phyloP scores from a whole-genome alignment of 2,113 vertebrate genomes.

The Cacatua alba region DNA sequence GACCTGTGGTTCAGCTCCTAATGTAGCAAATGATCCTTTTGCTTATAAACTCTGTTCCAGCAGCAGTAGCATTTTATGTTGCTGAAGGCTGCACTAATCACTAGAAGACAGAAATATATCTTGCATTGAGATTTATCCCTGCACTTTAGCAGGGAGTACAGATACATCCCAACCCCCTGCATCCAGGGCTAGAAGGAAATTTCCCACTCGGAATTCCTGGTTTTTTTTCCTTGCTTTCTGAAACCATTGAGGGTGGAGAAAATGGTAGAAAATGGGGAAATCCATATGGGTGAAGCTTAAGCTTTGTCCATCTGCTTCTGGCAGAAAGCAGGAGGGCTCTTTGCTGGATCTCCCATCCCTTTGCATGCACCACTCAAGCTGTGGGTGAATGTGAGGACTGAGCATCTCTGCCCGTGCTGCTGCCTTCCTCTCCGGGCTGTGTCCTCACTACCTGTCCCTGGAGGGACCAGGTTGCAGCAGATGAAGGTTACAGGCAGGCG shows the following conservation, averaged over 20 bases:
- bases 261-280: neutral
- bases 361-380: neutral
- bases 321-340: neutral
- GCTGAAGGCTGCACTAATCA: neutral
- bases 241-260: fast-evolving
- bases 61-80: neutral
- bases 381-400: neutral
- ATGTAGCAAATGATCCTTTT: neutral
- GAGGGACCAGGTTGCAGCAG: neutral
- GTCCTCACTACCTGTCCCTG: neutral
- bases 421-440: neutral
- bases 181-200: neutral
- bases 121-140: neutral
- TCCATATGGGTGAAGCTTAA: neutral
- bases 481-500: neutral
- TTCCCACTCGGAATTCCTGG: neutral
- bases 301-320: neutral
- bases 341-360: neutral
- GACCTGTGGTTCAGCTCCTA: neutral
- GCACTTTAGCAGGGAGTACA: neutral
- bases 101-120: neutral
- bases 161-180: neutral
- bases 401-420: neutral
- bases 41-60: neutral
- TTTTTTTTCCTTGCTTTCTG: neutral